Conservation (phyloP, 2,113 vertebrate species). For the Callionymus lyra region DNA sequence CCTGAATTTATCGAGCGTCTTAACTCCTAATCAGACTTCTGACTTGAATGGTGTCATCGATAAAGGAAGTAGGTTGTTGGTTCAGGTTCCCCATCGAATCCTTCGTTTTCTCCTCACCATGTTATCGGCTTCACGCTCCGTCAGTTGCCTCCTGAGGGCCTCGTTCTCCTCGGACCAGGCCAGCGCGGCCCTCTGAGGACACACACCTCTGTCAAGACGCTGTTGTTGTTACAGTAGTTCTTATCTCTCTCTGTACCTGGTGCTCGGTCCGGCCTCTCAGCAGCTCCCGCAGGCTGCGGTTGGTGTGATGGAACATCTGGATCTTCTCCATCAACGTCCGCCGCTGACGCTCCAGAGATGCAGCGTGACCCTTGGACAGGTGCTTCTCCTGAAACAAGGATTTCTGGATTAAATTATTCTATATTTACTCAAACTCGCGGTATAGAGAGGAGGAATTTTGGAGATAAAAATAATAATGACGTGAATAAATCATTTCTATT, state of each 20-base stretch:
- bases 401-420: no score
- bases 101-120: slow-evolving; percentile 56
- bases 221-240: no score
- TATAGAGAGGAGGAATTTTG: no score
- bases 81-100: no score
- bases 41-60: no score
- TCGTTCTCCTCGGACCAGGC: slow-evolving; percentile 67
- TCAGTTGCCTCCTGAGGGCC: slow-evolving; percentile 64
- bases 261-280: slow-evolving; percentile 72
- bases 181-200: slow-evolving; percentile 63
- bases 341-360: slow-evolving; percentile 72
- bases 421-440: no score
- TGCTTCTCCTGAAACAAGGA: slow-evolving; percentile 72
- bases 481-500: no score
- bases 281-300: slow-evolving; percentile 73
- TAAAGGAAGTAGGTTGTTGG: no score
- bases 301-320: slow-evolving; percentile 78
- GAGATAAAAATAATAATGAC: no score
- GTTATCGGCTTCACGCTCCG: slow-evolving; percentile 75
- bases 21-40: no score
- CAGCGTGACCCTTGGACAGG: slow-evolving; percentile 66
- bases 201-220: background rate
- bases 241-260: slow-evolving; percentile 69
- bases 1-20: no score
- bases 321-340: slow-evolving; percentile 81